These are phyloP conservation scores for Synchiropus splendidus DNA, from an alignment of 2,113 vertebrate genomes.

Conservation along the genomic window DNA sequence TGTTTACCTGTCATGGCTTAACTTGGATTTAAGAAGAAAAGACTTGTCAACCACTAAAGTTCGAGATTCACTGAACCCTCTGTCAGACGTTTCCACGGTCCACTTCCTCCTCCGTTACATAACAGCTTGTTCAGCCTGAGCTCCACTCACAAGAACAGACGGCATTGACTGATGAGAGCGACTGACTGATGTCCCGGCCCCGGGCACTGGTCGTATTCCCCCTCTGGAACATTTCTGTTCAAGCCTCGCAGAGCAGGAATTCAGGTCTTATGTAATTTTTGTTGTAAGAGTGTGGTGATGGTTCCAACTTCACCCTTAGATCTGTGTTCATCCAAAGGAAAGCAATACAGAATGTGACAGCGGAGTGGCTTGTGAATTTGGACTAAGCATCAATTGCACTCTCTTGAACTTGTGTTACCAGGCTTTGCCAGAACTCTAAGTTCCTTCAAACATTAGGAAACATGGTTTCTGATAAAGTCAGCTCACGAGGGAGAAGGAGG, in stretches of 20 bases:
- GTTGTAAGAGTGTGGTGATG: conserved; percentile 1
- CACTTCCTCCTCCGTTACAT: conserved; percentile 32
- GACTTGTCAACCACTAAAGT: no score
- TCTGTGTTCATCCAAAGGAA: not conserved
- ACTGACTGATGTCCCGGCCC: conserved; percentile 3
- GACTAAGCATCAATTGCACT: not conserved
- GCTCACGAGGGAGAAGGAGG: no score
- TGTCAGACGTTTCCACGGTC: conserved; percentile 4
- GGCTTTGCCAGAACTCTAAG: no score
- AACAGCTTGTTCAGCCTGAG: conserved; percentile 25
- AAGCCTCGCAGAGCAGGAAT: conserved; percentile 6
- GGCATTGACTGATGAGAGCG: conserved; percentile 11
- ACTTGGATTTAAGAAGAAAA: no score
- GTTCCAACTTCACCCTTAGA: not conserved
- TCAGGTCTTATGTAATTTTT: conserved; percentile 6
- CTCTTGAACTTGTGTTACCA: no score
- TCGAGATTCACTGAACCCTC: conserved; percentile 7
- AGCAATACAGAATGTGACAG: not conserved
- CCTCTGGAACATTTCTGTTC: conserved; percentile 8
- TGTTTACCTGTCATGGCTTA: no score
- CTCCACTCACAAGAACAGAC: conserved; percentile 16
- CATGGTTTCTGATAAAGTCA: no score
- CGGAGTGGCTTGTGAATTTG: not conserved
- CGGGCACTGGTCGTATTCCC: not conserved
- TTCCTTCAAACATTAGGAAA: no score